phyloP scores from a whole-genome alignment of 2,797 vertebrate species.

The Sitta carolinensis region DNA sequence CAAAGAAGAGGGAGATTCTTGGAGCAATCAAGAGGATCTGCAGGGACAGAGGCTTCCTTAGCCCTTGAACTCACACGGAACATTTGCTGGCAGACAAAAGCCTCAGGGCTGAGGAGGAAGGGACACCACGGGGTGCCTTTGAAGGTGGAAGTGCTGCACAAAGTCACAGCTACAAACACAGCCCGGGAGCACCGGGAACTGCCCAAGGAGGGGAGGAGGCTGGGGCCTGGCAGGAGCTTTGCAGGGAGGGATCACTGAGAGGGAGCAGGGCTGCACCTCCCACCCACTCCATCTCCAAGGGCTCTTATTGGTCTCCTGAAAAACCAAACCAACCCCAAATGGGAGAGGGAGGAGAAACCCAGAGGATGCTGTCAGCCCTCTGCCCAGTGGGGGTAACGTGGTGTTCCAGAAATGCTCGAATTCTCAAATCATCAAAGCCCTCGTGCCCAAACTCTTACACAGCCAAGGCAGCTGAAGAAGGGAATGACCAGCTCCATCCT shows the following conservation, averaged over 20 bases:
- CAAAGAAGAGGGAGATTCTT: not conserved
- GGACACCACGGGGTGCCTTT: not conserved
- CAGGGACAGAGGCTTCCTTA: not conserved
- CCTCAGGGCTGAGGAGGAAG: not conserved
- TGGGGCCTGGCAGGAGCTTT: not conserved
- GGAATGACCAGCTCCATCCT: not conserved
- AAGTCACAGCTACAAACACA: not conserved
- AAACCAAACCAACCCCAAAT: not conserved
- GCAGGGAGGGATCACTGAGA: not conserved
- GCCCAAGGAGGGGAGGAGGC: not conserved
- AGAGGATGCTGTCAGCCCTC: not conserved
- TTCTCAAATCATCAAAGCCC: not conserved
- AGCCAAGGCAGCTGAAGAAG: not conserved
- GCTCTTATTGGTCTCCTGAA: not conserved
- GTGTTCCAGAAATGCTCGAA: not conserved
- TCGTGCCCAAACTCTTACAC: not conserved
- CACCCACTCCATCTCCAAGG: not conserved
- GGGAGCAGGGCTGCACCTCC: not conserved
- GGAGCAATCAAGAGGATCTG: not conserved
- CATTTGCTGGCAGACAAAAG: not conserved
- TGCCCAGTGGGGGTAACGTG: rapidly evolving
- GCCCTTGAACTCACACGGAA: not conserved
- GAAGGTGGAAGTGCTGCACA: not conserved
- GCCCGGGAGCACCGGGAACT: not conserved
- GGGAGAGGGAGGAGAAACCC: not conserved